A percentile compares a stretch with the other conserved stretches of the same genome.
These are phyloP conservation scores for Equus quagga DNA, from an alignment of 2,113 vertebrate genomes.

Conservation along the genomic window DNA sequence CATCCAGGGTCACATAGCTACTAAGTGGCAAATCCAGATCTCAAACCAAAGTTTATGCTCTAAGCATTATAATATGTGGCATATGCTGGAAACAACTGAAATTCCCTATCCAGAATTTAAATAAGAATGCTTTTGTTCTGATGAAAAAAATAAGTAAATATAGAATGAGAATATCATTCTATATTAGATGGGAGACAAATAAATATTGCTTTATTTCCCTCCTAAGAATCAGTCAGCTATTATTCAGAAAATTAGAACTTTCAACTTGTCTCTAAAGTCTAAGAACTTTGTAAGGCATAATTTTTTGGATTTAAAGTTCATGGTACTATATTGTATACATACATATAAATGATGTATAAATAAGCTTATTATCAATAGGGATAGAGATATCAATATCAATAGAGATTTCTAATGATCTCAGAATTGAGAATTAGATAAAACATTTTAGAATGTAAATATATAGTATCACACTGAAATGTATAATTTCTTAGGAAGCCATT, in stretches of 20 bases:
- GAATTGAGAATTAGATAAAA: constrained; percentile 33
- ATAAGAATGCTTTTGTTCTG: neutral
- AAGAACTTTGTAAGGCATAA: neutral
- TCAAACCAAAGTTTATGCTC: neutral
- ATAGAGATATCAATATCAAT: neutral
- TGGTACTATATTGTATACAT: neutral
- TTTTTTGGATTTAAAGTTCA: neutral
- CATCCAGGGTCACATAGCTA: neutral
- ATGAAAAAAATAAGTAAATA: neutral
- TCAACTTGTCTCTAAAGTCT: neutral
- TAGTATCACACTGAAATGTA: neutral
- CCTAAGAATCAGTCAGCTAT: neutral
- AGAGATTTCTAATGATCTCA: neutral
- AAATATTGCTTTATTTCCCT: neutral
- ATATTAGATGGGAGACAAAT: neutral
- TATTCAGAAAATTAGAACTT: neutral
- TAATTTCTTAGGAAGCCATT: constrained; percentile 31
- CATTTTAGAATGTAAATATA: neutral
- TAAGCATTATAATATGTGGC: neutral
- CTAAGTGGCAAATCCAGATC: neutral
- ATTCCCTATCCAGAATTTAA: neutral
- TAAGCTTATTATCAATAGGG: neutral
- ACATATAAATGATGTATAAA: neutral
- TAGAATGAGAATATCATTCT: neutral
- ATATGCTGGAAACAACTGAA: neutral